Percentiles rank a stretch among this genome's conserved stretches.
Conservation (phyloP, 2,113 vertebrate genomes). For the Mustela nigripes region DNA sequence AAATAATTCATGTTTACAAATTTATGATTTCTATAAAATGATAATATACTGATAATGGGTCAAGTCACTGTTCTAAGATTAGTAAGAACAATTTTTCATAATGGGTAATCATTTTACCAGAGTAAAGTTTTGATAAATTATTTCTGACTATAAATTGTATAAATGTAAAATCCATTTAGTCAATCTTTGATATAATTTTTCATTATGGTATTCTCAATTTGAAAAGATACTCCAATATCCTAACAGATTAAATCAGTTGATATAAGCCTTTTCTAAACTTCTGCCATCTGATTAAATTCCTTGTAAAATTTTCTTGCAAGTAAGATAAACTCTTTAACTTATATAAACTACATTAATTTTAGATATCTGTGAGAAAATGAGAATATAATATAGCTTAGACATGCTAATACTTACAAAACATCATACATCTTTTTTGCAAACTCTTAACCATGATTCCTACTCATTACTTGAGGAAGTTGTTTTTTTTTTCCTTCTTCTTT, state of each 20-base stretch:
- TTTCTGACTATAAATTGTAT: neutral
- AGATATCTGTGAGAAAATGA: neutral
- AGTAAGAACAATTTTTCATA: neutral
- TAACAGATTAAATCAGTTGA: neutral
- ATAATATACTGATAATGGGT: neutral
- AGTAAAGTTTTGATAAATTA: neutral
- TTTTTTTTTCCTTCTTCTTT: neutral
- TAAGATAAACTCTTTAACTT: neutral
- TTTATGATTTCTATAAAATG: slow-evolving; percentile 12
- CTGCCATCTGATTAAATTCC: slow-evolving; percentile 4
- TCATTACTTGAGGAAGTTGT: neutral
- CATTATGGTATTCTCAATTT: neutral
- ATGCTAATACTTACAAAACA: neutral
- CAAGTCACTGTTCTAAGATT: neutral
- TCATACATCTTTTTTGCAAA: neutral
- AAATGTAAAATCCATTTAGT: neutral
- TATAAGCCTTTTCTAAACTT: neutral
- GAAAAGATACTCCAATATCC: neutral
- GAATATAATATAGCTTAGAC: neutral
- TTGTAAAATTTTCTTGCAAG: neutral
- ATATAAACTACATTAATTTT: slow-evolving; percentile 10
- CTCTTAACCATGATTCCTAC: neutral
- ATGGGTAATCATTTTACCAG: neutral
- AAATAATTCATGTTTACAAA: slow-evolving; percentile 20
- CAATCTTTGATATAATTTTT: neutral